Percentiles rank a stretch among this genome's conserved stretches.
These are phyloP conservation scores for Gymnothorax reevesii DNA, from an alignment of 2,797 vertebrate species.

Conservation along the genomic window DNA sequence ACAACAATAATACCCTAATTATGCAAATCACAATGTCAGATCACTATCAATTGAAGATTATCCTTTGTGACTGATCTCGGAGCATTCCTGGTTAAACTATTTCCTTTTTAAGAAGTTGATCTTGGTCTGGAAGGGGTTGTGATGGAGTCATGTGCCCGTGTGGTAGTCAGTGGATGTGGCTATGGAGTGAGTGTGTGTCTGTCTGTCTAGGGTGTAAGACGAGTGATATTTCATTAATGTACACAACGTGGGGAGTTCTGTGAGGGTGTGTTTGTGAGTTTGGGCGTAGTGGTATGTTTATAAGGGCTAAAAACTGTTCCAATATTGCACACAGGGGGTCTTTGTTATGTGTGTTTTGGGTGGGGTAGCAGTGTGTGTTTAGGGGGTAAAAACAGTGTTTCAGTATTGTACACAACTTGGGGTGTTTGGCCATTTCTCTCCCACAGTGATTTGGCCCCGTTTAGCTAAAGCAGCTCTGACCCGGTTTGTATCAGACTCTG, in stretches of 20 bases:
- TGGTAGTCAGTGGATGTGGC: slow-evolving; percentile 39
- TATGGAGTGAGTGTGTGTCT: slow-evolving; percentile 39
- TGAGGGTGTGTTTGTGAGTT: slow-evolving; percentile 75
- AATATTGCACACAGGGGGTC: too few species aligned
- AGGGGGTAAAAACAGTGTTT: slow-evolving; percentile 71
- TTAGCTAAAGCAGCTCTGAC: slow-evolving; percentile 99
- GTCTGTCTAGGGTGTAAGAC: slow-evolving; percentile 51
- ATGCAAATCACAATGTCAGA: not conserved
- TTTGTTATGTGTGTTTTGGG: slow-evolving; percentile 75
- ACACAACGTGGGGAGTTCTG: slow-evolving; percentile 44
- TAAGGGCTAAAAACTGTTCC: too few species aligned
- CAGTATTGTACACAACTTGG: slow-evolving; percentile 99
- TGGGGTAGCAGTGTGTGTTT: slow-evolving; percentile 65
- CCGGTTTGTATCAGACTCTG: slow-evolving; percentile 95
- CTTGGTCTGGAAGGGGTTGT: slow-evolving; percentile 62
- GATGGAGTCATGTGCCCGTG: slow-evolving; percentile 36
- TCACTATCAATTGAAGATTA: not conserved
- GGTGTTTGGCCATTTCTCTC: slow-evolving; percentile 99
- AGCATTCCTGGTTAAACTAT: not conserved
- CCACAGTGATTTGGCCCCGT: slow-evolving; percentile 99
- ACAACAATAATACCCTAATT: not conserved
- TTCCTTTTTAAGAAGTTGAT: not conserved
- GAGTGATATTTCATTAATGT: too few species aligned
- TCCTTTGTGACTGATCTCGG: not conserved
- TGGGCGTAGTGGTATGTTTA: slow-evolving; percentile 66